Base-by-base conservation (phyloP, 2,888 invertebrate species). In the Parnassius smintheus region DNA sequence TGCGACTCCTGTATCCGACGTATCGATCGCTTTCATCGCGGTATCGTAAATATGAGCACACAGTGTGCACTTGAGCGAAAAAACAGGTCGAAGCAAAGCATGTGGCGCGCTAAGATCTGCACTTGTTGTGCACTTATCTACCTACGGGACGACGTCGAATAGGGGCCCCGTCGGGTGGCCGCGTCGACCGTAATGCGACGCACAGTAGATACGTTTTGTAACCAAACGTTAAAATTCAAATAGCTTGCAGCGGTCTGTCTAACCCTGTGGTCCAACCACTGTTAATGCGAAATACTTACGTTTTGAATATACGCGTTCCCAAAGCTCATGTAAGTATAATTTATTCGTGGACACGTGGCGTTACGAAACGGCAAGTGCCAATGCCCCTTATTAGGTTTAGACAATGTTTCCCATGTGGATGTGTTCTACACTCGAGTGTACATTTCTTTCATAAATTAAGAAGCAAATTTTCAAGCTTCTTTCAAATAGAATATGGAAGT, bases 51-150 rank as follows among this genome's bases (percentile, higher is more conserved):
- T 57, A 46, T 77, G 75, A 74, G 59, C 61, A 65, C 53, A 68
- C 61, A 72, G 74, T 77, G 80, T 82, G 84, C 83, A 81, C 75
- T 80, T 80, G 72, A 44, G 12, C 7, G 4, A 56, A 51, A 45
- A 79, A 82, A 76, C 77, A 71, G 71, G 74, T 74, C 79, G 76
- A 73, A 73, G 76, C 67, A 68, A 72, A 72, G 72, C 65, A 72
- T 78, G 74, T 81, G 71, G 72, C 77, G 83, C 78, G 77, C 75
- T 74, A 78, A 83, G 83, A 84, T 81, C 82, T 78, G 77, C 74
- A 84, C 81, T 82, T 78, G 77, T 74, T 78, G 78, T 83, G 85
- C 86, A 86, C 80, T 86, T 82, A 88, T 88, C 88, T 82, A 84
- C 85, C 88, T 82, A 84, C 85, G 81, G 78, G 81, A 77, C 78